Percentiles rank a stretch among this genome's conserved stretches.
These are phyloP conservation scores for Sternotherus odoratus DNA, from an alignment of 2,797 vertebrate genomes.

Conservation along the genomic window DNA sequence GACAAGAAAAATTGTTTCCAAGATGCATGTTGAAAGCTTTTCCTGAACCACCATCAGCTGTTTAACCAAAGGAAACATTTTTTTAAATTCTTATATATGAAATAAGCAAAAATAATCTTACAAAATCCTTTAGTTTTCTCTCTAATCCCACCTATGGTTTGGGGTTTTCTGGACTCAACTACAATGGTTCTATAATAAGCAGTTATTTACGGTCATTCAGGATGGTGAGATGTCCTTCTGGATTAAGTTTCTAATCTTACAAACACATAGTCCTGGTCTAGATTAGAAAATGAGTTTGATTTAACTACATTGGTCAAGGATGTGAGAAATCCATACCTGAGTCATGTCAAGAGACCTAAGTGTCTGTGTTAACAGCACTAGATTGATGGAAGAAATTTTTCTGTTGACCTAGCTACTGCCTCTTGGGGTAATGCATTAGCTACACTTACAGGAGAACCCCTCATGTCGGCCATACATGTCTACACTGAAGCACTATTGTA, in stretches of 20 bases:
- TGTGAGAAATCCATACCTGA: neutral
- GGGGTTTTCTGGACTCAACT: neutral
- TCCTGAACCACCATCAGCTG: neutral
- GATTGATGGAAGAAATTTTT: neutral
- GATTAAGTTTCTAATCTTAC: neutral
- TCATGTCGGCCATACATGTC: neutral
- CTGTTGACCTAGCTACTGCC: neutral
- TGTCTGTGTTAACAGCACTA: neutral
- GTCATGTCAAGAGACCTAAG: neutral
- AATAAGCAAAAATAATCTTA: neutral
- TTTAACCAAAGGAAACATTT: neutral
- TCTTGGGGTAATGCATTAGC: neutral
- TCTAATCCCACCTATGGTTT: neutral
- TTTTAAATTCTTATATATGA: neutral
- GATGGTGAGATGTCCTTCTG: neutral
- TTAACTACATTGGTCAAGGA: neutral
- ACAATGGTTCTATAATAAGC: neutral
- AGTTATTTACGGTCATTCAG: neutral
- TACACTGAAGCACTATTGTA: neutral
- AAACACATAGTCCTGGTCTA: neutral
- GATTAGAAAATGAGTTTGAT: neutral
- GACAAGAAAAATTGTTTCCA: neutral
- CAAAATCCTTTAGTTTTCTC: neutral
- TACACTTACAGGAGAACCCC: neutral
- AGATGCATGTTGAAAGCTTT: neutral